These are phyloP conservation scores for Ashinkailepas kermadecensis DNA, from an alignment of 2,888 invertebrate genomes.

Conservation along the genomic window DNA sequence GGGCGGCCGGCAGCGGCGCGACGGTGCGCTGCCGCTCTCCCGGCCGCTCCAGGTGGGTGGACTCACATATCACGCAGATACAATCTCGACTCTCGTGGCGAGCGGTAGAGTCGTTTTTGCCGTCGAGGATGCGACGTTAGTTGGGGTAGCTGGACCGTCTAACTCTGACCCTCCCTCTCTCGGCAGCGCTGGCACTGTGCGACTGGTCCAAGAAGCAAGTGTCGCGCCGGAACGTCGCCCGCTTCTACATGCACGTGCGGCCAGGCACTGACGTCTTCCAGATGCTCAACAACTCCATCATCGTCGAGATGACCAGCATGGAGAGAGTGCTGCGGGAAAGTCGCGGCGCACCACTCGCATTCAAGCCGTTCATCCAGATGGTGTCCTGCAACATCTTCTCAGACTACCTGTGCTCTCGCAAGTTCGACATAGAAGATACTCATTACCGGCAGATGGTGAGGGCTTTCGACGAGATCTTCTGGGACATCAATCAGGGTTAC, in stretches of 20 bases:
- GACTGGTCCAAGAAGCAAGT: conserved; percentile 40
- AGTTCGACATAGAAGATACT: conserved; percentile 52
- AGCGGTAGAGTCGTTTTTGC: too few species aligned
- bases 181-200: conserved; percentile 41
- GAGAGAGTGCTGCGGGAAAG: conserved; percentile 33
- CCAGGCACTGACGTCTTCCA: neutral
- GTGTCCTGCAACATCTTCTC: conserved; percentile 76
- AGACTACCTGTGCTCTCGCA: conserved; percentile 73
- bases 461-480: conserved; percentile 77
- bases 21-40: neutral
- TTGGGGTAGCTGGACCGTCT: too few species aligned
- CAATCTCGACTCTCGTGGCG: neutral
- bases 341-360: conserved; percentile 43
- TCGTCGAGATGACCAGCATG: conserved; percentile 29
- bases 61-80: neutral
- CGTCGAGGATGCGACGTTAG: too few species aligned
- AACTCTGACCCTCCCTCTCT: neutral
- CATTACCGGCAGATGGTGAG: conserved; percentile 61
- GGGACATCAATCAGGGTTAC: conserved; percentile 84
- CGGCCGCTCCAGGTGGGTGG: too few species aligned
- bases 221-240: conserved; percentile 37
- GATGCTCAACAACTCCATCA: conserved; percentile 26
- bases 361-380: conserved; percentile 63
- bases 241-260: conserved; percentile 28
- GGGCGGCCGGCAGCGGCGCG: neutral